Base-by-base conservation (phyloP, 1,140 invertebrate genomes). In the Rhagoletis zephyria region DNA sequence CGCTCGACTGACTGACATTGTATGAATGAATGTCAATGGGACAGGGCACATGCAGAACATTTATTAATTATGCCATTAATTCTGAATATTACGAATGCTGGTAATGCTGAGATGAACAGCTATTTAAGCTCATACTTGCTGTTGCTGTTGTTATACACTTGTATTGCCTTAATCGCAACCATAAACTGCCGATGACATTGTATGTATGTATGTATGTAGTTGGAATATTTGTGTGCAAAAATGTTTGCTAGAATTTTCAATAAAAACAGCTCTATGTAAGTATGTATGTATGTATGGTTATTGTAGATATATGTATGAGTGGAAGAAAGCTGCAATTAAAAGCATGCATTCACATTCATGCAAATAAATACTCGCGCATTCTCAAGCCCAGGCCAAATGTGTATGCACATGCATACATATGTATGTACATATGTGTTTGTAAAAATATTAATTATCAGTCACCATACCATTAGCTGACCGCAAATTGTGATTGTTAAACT, bases 51-150 rank as follows among this genome's bases (percentile, higher is more conserved):
- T 45, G 42, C 67, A 74, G 67, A 30, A 30, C 67, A 74, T 74
- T 74, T 74, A 74, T 74, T 74, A 74, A 74, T 74, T 74, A 74
- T 42, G 67, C 67, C 45, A 74, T 74, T 74, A 74, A 74, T 74
- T 74, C 45, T 74, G 67, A 74, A 74, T 42, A 74, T 74, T 48
- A 48, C 67, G 40, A 45, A 74, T 42, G 14, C 67, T 42, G 42
- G n/a, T 74, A 74, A 45, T 6, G 42, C 16, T 16, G 40, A 48
- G 67, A 30, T 30, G 42, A 74, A 45, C 16, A 74, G 67, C 67
- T 30, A 30, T 30, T 30, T 30, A 30, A 30, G 30, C 30, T 30
- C 30, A 74, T 5, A 42, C 45, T 74, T 40, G 45, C 45, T 74
- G 67, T 67, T 14, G 10, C 16, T 74, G 14, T 42, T 74, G 67